phyloP scores from a whole-genome alignment of 2,113 vertebrate genomes.

The Lepus timidus region DNA sequence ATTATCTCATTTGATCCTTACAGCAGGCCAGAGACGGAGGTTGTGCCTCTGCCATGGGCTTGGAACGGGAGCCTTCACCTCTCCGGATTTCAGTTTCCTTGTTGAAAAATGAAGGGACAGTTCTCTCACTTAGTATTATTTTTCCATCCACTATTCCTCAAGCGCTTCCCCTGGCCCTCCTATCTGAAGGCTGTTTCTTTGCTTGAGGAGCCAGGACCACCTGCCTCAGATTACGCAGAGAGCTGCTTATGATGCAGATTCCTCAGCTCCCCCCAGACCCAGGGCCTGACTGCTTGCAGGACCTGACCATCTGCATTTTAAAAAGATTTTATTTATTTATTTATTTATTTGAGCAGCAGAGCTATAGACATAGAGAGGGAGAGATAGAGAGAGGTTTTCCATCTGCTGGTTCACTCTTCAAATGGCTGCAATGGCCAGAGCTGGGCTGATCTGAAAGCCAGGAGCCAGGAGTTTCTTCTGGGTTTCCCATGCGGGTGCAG shows the following conservation, averaged over 20 bases:
- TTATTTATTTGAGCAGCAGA: no score
- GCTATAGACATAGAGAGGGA: no score
- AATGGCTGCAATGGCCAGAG: no score
- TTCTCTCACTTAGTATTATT: neutral
- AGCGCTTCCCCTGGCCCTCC: neutral
- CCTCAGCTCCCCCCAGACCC: neutral
- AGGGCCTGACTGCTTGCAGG: neutral
- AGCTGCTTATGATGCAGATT: neutral
- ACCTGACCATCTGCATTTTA: neutral
- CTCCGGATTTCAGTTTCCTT: neutral
- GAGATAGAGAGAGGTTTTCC: no score
- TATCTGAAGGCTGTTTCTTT: neutral
- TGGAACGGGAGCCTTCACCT: neutral
- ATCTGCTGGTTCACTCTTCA: no score
- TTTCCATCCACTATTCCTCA: neutral
- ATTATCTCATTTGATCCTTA: slow-evolving; percentile 59
- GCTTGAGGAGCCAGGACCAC: neutral
- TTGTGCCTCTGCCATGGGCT: neutral
- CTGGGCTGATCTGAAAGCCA: no score
- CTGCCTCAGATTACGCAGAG: neutral
- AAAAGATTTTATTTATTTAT: no score
- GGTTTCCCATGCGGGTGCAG: no score
- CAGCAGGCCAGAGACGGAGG: neutral
- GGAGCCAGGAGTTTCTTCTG: no score
- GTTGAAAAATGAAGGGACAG: neutral